Base-by-base conservation (phyloP, 1,140 invertebrate genomes). In the Anastrepha ludens region DNA sequence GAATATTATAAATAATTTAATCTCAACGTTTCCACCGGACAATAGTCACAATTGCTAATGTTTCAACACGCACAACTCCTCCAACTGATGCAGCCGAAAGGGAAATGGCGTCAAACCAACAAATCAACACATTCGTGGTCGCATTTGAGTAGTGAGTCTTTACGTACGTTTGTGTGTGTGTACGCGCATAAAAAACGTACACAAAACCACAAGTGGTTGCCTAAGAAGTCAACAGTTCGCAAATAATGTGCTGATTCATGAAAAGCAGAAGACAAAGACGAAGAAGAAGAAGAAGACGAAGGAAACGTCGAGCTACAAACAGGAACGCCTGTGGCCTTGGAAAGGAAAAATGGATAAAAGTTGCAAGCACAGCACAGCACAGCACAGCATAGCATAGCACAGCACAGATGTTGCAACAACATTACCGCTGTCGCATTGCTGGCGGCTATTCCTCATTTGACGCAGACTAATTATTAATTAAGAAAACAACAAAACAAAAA, bases 381-480 rank as follows among this genome's bases (percentile, higher is more conserved):
- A 39, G 41, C n/a, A n/a, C n/a, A n/a, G n/a, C n/a, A n/a, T n/a
- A 74, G 29, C 29, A 29, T 1, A 47, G 17, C 5, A 11, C 29
- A 74, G 47, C 29, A 70, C 39, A 39, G 41, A 70, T 70, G 65
- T 78, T 78, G 70, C 70, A 81, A 81, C 17, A 81, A 50, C 44
- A 81, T 55, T 64, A 64, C 2, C 55, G 13, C 29, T 60, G 85
- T 62, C 85, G 85, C 85, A 86, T 39, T 17, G 59, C 85, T 55
- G 50, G 50, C 58, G 58, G 85, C 85, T 20, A 86, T 86, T 64
- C 60, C 60, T 44, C 85, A 62, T 64, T 44, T 86, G 58, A 13
- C 58, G 58, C 60, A 60, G 60, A 86, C 85, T 86, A 86, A 86
- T 86, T 86, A 86, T 64, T 86, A 86, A 86, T 62, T 81, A 81